phyloP scores from a whole-genome alignment of 2,888 invertebrate species.

The Tiliacea citrago region DNA sequence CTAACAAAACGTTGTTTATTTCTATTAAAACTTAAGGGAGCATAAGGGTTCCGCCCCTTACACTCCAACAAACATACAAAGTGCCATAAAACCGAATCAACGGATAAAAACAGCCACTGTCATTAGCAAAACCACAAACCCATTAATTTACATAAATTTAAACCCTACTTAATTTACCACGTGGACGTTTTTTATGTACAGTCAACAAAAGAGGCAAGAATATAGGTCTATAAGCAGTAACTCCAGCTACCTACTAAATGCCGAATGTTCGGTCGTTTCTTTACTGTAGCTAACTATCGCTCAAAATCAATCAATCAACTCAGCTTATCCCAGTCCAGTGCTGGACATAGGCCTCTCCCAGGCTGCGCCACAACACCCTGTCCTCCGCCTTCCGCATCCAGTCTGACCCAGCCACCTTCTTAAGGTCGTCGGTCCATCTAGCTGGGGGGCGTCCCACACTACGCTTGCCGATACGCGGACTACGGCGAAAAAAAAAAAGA shows the following conservation, averaged over 20 bases:
- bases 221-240: not conserved
- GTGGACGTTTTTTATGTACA: conserved; percentile 18
- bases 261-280: too few species aligned
- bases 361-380: too few species aligned
- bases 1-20: not conserved
- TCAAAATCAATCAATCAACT: too few species aligned
- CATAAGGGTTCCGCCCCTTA: not conserved
- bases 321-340: too few species aligned
- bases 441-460: too few species aligned
- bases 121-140: conserved; percentile 8
- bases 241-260: not conserved
- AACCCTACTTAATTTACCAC: conserved; percentile 25
- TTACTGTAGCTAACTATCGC: too few species aligned
- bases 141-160: conserved; percentile 40
- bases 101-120: conserved; percentile 7
- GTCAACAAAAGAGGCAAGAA: conserved; percentile 11
- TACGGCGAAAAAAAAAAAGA: too few species aligned
- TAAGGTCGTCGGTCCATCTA: too few species aligned
- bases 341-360: too few species aligned
- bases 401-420: too few species aligned
- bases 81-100: not conserved
- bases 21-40: not conserved
- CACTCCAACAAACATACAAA: not conserved
- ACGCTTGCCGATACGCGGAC: too few species aligned
- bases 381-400: too few species aligned